phyloP scores from a whole-genome alignment of 1,140 invertebrate genomes.

The Geopemphigus sp. region DNA sequence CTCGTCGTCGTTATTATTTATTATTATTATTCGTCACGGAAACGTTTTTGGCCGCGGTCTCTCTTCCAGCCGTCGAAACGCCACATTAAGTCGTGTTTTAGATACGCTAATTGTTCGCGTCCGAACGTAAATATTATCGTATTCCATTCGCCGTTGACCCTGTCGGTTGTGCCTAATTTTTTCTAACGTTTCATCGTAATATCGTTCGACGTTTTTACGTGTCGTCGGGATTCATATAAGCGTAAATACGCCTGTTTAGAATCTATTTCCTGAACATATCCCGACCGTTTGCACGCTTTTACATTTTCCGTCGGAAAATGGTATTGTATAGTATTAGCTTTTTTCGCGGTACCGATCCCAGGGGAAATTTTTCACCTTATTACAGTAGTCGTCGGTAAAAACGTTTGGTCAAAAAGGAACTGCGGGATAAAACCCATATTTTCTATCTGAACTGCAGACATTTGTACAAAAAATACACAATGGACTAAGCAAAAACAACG shows the following conservation, averaged over 20 bases:
- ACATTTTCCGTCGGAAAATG: neutral
- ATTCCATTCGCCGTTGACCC: no score
- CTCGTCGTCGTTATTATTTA: no score
- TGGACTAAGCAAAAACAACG: neutral
- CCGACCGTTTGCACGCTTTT: neutral
- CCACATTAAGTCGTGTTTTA: no score
- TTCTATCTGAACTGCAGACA: neutral
- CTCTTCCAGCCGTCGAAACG: no score
- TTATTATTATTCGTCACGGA: no score
- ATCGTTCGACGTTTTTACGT: no score
- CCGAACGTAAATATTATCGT: no score
- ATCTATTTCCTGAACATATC: neutral
- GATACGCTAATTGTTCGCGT: no score
- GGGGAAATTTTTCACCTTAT: conserved; percentile 12
- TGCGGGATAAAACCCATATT: neutral
- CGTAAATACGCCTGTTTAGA: neutral
- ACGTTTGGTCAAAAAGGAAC: neutral
- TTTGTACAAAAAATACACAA: neutral
- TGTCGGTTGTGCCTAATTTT: no score
- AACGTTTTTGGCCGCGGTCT: no score
- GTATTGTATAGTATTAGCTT: neutral
- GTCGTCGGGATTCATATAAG: neutral
- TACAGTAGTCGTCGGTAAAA: neutral
- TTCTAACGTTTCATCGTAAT: no score
- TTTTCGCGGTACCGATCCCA: neutral